Percentiles rank a stretch among this genome's conserved stretches.
Evolutionary conservation across 2,888 invertebrate species (phyloP).

Genomic region (Pseudococcus viburni): DNA sequence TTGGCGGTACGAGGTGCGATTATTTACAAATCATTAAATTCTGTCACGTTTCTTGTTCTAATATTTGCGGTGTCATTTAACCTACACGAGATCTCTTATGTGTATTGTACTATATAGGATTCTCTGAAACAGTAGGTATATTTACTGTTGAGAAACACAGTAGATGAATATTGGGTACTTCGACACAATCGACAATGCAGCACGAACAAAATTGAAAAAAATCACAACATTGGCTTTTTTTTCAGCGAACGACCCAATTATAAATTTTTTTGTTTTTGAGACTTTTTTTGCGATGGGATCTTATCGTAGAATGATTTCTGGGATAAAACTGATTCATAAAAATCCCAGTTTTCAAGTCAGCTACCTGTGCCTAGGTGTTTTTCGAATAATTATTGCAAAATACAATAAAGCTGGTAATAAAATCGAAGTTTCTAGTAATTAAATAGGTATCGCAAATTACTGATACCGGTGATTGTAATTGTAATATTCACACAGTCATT

Average conservation of each 20-base stretch:
- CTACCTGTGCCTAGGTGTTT: background rate
- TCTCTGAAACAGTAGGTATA: background rate
- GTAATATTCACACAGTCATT: constrained; percentile 29
- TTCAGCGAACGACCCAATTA: too few relatives aligned
- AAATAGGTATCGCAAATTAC: constrained; percentile 41
- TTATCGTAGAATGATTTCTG: background rate
- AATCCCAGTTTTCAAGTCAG: background rate
- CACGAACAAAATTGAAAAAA: too few relatives aligned
- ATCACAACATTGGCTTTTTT: too few relatives aligned
- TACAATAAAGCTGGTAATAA: constrained; percentile 31
- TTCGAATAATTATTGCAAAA: constrained; percentile 24
- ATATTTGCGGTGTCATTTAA: constrained; percentile 51
- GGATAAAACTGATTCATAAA: background rate
- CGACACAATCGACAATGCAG: too few relatives aligned
- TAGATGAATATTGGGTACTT: too few relatives aligned
- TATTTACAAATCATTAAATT: constrained; percentile 56
- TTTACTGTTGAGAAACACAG: background rate
- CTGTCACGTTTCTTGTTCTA: constrained; percentile 48
- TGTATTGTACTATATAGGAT: background rate
- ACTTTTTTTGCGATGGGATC: background rate
- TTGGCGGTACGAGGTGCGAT: constrained; percentile 49
- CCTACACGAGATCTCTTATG: constrained; percentile 6
- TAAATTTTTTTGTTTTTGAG: background rate
- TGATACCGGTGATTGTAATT: constrained; percentile 11
- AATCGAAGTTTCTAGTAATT: constrained; percentile 39